phyloP scores from a whole-genome alignment of 1,140 invertebrate species.

The Proctacanthus coquilletti region DNA sequence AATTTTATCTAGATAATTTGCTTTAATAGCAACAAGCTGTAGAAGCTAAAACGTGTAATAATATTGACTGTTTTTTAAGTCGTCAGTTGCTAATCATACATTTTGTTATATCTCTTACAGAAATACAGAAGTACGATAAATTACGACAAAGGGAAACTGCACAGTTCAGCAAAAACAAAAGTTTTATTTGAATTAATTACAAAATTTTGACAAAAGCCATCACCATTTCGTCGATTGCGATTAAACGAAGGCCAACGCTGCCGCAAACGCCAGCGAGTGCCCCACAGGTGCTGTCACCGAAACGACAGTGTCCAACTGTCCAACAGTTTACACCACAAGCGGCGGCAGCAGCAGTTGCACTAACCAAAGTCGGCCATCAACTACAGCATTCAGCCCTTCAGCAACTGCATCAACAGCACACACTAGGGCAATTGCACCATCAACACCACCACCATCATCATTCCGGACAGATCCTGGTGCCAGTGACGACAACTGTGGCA shows the following conservation, averaged over 20 bases:
- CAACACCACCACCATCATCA: conserved; percentile 22
- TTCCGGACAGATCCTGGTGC: no score
- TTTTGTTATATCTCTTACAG: no score
- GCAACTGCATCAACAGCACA: conserved; percentile 7
- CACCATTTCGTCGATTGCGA: conserved; percentile 33
- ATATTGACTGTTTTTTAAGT: no score
- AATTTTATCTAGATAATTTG: no score
- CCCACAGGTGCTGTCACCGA: conserved; percentile 32
- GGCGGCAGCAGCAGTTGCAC: conserved; percentile 13
- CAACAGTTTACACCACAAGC: conserved; percentile 10
- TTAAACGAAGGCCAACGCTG: conserved; percentile 33
- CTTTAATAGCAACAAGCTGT: no score
- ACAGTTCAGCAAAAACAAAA: no score
- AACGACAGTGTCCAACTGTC: conserved; percentile 29
- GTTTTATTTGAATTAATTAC: no score
- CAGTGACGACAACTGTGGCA: no score
- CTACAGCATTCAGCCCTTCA: not conserved
- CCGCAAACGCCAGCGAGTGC: conserved; percentile 33
- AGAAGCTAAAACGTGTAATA: no score
- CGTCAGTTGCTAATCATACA: no score
- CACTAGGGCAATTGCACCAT: conserved; percentile 20
- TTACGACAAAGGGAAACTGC: no score
- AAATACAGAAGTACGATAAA: no score
- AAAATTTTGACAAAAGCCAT: conserved; percentile 30
- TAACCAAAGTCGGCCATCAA: conserved; percentile 15